phyloP scores from a whole-genome alignment of 2,797 vertebrate genomes.

The Phalloptychus januarius region DNA sequence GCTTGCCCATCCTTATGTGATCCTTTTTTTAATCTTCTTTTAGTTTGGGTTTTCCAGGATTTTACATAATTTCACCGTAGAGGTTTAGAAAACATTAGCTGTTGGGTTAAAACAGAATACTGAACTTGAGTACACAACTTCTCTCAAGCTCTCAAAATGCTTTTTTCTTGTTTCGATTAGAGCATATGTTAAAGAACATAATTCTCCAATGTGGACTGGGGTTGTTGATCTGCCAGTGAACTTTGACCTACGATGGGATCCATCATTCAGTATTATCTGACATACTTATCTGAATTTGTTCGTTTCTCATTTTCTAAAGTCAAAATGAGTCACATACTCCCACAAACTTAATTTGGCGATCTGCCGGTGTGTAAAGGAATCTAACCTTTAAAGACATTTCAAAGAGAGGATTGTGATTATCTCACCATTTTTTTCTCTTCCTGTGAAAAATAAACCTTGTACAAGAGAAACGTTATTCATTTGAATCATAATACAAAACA shows the following conservation, averaged over 20 bases:
- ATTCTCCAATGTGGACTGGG: not conserved
- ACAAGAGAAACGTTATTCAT: conserved; percentile 14
- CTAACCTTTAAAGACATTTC: not conserved
- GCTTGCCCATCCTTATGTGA: not conserved
- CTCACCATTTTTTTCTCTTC: conserved; percentile 1
- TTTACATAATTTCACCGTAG: not conserved
- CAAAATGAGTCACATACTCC: not conserved
- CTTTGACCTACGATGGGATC: not conserved
- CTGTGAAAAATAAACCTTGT: conserved; percentile 10
- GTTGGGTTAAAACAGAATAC: not conserved
- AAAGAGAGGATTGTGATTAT: conserved; percentile 7
- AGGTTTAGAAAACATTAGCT: not conserved
- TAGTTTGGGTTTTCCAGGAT: not conserved
- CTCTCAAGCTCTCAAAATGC: not conserved
- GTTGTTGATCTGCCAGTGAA: not conserved
- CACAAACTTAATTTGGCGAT: not conserved
- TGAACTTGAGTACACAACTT: not conserved
- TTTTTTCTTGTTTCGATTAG: not conserved
- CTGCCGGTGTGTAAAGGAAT: not conserved
- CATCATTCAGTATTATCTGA: not conserved
- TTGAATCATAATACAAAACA: conserved; percentile 13
- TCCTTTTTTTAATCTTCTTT: not conserved
- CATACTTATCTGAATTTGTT: not conserved
- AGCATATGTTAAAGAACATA: not conserved
- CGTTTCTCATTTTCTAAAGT: not conserved